Evolutionary conservation across 2,797 vertebrate genomes (phyloP).

Genomic region (Urophycis tenuis): DNA sequence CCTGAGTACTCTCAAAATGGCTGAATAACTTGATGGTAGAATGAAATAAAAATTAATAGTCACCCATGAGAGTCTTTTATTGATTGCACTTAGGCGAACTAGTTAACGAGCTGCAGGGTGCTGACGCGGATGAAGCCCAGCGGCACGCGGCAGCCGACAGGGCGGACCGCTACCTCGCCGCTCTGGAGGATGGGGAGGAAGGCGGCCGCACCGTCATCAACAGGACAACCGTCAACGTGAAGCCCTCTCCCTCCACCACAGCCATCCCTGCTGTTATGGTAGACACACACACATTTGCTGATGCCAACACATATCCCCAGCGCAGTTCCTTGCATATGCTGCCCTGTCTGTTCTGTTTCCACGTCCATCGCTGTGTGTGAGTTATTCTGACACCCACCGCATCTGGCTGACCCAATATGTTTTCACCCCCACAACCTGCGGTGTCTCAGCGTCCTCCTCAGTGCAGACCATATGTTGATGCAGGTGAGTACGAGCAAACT

Average conservation of each 20-base stretch:
- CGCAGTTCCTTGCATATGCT: neutral
- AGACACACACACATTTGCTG: slow-evolving; percentile 8
- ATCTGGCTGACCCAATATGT: too few species aligned
- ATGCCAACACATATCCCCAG: neutral
- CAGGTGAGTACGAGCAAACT: neutral
- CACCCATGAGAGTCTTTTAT: neutral
- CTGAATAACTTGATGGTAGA: too few species aligned
- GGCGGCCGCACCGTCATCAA: slow-evolving; percentile 60
- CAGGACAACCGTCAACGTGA: slow-evolving; percentile 74
- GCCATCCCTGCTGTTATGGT: slow-evolving; percentile 29
- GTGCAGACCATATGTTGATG: neutral
- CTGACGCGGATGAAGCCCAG: slow-evolving; percentile 42
- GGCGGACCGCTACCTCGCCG: slow-evolving; percentile 67
- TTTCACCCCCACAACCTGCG: neutral
- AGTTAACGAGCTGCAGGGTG: slow-evolving; percentile 74
- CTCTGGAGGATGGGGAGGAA: slow-evolving; percentile 31
- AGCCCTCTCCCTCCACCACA: slow-evolving; percentile 23
- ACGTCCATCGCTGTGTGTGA: too few species aligned
- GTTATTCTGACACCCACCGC: too few species aligned
- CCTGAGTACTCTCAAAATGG: too few species aligned
- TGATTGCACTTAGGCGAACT: slow-evolving; percentile 64
- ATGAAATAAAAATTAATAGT: neutral
- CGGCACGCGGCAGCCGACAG: slow-evolving; percentile 62
- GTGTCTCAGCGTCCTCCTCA: neutral
- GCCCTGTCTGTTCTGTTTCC: neutral